Evolutionary conservation across 23 tunicate species (phyloP).

Genomic region (Styela clava): DNA sequence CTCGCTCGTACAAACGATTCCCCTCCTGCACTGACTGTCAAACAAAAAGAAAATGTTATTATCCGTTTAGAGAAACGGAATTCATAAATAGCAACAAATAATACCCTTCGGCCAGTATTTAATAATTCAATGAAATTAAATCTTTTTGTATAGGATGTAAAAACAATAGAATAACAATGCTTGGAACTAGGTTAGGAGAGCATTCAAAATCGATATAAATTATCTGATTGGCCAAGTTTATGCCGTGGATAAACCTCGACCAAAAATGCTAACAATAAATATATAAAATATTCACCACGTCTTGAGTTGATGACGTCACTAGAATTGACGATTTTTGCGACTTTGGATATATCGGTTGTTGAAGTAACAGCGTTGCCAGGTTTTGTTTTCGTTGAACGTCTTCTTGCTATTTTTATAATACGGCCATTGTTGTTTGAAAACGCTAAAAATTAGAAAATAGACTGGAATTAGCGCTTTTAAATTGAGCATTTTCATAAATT

Average conservation of each 20-base stretch:
- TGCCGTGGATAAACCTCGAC: too few species aligned
- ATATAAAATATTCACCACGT: background rate
- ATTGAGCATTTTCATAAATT: too few species aligned
- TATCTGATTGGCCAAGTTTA: too few species aligned
- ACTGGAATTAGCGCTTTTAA: too few species aligned
- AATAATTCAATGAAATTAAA: too few species aligned
- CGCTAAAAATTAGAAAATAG: background rate
- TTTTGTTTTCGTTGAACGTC: background rate
- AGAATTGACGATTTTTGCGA: background rate
- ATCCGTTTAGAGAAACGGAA: too few species aligned
- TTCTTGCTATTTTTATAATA: background rate
- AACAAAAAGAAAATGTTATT: background rate
- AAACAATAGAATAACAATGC: background rate
- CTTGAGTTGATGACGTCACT: background rate
- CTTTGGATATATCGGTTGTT: background rate
- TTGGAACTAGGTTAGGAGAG: background rate
- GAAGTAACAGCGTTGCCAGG: background rate
- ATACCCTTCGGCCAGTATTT: background rate
- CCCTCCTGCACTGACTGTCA: background rate
- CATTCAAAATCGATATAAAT: background rate
- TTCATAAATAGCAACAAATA: background rate
- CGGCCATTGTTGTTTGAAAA: background rate
- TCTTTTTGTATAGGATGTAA: too few species aligned
- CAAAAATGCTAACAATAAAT: too few species aligned
- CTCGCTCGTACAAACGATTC: background rate